These are phyloP conservation scores for Meiosimyza decipiens DNA, from an alignment of 2,888 invertebrate species.

Conservation along the genomic window DNA sequence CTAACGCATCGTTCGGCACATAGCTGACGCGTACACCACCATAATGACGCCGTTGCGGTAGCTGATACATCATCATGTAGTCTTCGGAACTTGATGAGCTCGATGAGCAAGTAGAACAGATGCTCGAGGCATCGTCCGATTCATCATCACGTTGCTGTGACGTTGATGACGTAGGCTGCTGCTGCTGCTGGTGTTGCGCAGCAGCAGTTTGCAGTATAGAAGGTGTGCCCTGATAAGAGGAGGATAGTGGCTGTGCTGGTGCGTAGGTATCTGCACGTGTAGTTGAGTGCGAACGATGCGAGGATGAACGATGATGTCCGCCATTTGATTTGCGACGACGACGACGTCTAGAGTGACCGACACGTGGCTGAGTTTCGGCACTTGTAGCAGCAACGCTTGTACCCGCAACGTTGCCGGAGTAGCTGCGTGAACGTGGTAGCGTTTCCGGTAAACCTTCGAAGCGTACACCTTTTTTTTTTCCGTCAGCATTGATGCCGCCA, in stretches of 20 bases:
- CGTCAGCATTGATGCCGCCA: slow-evolving; percentile 47
- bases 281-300: slow-evolving; percentile 51
- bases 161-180: slow-evolving; percentile 5
- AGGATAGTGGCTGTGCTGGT: slow-evolving; percentile 59
- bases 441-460: slow-evolving; percentile 66
- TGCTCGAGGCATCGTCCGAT: slow-evolving; percentile 80
- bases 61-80: slow-evolving; percentile 86
- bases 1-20: slow-evolving; percentile 91
- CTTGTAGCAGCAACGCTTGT: slow-evolving; percentile 42
- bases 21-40: slow-evolving; percentile 92
- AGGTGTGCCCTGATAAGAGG: slow-evolving; percentile 61
- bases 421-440: slow-evolving; percentile 70
- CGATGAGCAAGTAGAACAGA: slow-evolving; percentile 92
- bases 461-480: slow-evolving; percentile 66
- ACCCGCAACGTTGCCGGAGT: slow-evolving; percentile 68
- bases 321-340: slow-evolving; percentile 60
- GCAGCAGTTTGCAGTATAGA: slow-evolving; percentile 48
- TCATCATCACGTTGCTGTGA: slow-evolving; percentile 54
- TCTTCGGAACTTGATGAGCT: slow-evolving; percentile 86
- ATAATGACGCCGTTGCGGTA: slow-evolving; percentile 85
- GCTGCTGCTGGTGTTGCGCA: slow-evolving; percentile 38
- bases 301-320: slow-evolving; percentile 59
- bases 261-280: slow-evolving; percentile 62
- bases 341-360: slow-evolving; percentile 61
- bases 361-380: slow-evolving; percentile 38